Conservation (phyloP, 2,113 vertebrate genomes). For the Microcebus ravelobensis region DNA sequence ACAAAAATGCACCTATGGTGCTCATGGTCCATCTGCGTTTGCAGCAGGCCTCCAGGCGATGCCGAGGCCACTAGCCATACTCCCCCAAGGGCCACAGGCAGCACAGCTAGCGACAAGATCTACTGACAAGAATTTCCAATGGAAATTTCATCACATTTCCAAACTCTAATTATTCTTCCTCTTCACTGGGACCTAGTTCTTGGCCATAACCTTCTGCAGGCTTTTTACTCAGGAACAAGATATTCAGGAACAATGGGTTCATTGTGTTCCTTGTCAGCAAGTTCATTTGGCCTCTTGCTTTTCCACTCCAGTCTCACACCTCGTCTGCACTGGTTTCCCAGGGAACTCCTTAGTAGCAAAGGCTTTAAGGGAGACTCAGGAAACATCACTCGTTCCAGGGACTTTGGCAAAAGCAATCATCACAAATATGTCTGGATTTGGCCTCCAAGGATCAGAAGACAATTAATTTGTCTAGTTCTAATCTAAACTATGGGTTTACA, state of each 20-base stretch:
- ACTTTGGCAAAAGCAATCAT: neutral
- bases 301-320: neutral
- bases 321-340: neutral
- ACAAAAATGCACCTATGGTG: neutral
- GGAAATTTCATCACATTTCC: neutral
- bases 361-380: neutral
- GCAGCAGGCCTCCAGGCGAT: neutral
- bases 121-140: neutral
- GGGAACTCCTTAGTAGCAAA: neutral
- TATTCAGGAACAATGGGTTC: neutral
- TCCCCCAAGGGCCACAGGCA: neutral
- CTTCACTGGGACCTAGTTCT: neutral
- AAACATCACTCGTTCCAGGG: neutral
- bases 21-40: neutral
- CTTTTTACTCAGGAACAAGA: neutral
- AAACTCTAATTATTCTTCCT: neutral
- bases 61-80: neutral
- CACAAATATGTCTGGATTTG: neutral
- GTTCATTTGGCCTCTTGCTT: neutral
- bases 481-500: neutral
- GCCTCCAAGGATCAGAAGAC: neutral
- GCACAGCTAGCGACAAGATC: neutral
- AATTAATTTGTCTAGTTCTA: constrained; percentile 14
- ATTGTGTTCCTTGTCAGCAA: neutral
- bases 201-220: neutral